These are phyloP conservation scores for Sclerurus mexicanus DNA, from an alignment of 2,113 vertebrate species.

Conservation along the genomic window DNA sequence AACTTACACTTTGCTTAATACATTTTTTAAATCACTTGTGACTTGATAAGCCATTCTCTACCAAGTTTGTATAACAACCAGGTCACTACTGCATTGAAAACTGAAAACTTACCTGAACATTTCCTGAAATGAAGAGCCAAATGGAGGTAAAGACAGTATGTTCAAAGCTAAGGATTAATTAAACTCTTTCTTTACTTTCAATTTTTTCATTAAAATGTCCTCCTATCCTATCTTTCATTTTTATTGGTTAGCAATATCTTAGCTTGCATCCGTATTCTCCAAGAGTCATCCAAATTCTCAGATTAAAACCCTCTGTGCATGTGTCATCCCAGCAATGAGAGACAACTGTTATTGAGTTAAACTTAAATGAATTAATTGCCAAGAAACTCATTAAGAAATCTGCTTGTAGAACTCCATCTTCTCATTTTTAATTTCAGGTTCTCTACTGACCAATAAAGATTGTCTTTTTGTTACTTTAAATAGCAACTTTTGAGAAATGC, in stretches of 20 bases:
- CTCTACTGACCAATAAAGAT: background rate
- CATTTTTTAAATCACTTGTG: background rate
- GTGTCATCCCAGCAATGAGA: background rate
- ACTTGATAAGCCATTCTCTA: background rate
- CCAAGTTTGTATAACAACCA: background rate
- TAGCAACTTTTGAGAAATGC: background rate
- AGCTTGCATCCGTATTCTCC: background rate
- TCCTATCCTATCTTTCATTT: rapidly evolving
- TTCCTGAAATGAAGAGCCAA: background rate
- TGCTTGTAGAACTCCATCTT: background rate
- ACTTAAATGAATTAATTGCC: background rate
- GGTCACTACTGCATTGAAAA: background rate
- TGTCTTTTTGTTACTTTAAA: background rate
- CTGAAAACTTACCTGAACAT: background rate
- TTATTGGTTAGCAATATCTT: background rate
- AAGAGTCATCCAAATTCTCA: background rate
- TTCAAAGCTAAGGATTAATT: background rate
- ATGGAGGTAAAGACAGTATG: background rate
- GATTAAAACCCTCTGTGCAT: background rate
- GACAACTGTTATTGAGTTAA: background rate
- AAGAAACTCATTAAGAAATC: background rate
- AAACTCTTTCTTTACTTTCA: background rate
- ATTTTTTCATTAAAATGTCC: background rate
- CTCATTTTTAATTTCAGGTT: background rate
- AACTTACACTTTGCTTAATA: background rate